Evolutionary conservation across 2,888 invertebrate species (phyloP).

Genomic region (Synergus itoensis): DNA sequence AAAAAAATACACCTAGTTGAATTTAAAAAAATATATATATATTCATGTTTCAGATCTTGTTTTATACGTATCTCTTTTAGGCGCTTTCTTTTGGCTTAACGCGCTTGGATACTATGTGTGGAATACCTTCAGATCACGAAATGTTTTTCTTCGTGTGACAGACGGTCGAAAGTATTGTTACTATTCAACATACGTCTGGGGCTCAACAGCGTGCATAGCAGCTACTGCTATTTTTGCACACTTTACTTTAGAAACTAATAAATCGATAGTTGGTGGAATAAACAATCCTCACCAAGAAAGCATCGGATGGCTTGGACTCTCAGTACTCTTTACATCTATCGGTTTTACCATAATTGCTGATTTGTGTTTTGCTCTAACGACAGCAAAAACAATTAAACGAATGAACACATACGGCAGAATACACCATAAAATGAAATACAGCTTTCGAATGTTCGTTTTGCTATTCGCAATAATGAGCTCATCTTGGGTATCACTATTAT

Average conservation of each 20-base stretch:
- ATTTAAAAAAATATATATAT: no score
- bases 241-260: slow-evolving; percentile 86
- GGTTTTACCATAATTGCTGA: slow-evolving; percentile 89
- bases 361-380: slow-evolving; percentile 89
- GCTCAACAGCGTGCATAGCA: slow-evolving; percentile 85
- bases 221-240: slow-evolving; percentile 89
- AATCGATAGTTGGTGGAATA: slow-evolving; percentile 75
- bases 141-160: slow-evolving; percentile 90
- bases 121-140: slow-evolving; percentile 92
- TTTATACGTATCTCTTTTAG: slow-evolving; percentile 87
- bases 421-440: slow-evolving; percentile 91
- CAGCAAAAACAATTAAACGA: slow-evolving; percentile 87
- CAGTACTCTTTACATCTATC: slow-evolving; percentile 90
- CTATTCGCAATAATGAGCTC: slow-evolving; percentile 87
- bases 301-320: slow-evolving; percentile 89
- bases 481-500: slow-evolving; percentile 87
- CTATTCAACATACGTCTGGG: slow-evolving; percentile 91
- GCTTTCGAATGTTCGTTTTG: slow-evolving; percentile 89
- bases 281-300: slow-evolving; percentile 84
- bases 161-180: slow-evolving; percentile 93
- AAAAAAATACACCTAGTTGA: no score
- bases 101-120: slow-evolving; percentile 93
- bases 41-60: slow-evolving; percentile 83
- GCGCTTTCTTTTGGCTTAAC: slow-evolving; percentile 92
- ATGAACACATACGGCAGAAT: slow-evolving; percentile 92